These are phyloP conservation scores for Nettapus auritus DNA, from an alignment of 2,113 vertebrate genomes.

Conservation along the genomic window DNA sequence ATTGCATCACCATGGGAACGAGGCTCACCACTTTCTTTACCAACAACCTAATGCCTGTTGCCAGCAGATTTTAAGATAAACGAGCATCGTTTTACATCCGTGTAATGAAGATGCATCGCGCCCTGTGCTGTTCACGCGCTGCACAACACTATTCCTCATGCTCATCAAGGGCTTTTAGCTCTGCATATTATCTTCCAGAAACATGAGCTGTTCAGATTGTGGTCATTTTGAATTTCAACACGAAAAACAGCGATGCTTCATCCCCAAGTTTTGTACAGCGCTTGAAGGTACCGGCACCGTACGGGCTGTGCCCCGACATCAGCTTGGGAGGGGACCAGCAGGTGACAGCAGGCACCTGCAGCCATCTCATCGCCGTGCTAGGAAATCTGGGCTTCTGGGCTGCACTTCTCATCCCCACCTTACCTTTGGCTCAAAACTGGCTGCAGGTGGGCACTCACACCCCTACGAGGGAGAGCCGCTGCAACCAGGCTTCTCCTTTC, in stretches of 20 bases:
- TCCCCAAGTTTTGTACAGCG: neutral
- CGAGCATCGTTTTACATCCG: neutral
- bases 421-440: rapidly evolving
- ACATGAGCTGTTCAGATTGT: neutral
- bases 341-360: neutral
- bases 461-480: too few relatives aligned
- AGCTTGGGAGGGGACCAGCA: neutral
- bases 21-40: conserved; percentile 20
- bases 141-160: neutral
- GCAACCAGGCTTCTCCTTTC: neutral
- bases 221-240: neutral
- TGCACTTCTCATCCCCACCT: neutral
- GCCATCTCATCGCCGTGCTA: neutral
- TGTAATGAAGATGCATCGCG: conserved; percentile 43
- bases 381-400: neutral
- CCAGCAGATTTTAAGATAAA: conserved; percentile 46
- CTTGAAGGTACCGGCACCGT: neutral
- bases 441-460: neutral
- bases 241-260: neutral
- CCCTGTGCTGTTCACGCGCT: neutral
- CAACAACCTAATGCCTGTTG: conserved; percentile 36
- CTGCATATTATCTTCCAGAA: neutral
- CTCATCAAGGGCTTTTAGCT: neutral
- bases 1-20: neutral
- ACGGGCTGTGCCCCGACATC: neutral